Evolutionary conservation across 1,140 invertebrate species (phyloP).

Genomic region (Medauroidea extradentata): DNA sequence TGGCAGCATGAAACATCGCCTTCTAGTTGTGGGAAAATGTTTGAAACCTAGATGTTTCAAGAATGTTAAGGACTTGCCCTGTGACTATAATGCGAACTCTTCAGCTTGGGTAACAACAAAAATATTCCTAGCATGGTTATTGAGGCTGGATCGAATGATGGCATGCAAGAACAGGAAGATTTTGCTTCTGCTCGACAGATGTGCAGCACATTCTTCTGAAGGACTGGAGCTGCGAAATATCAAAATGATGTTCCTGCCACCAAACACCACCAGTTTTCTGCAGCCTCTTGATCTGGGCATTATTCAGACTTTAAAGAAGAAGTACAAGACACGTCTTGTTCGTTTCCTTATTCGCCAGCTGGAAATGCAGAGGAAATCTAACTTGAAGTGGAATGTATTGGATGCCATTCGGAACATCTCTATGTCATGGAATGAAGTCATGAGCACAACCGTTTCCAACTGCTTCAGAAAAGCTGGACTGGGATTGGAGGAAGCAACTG

Average conservation of each 20-base stretch:
- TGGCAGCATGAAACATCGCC: conserved; percentile 25
- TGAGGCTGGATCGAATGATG: conserved; percentile 21
- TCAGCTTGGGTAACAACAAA: conserved; percentile 48
- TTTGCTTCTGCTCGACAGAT: conserved; percentile 25
- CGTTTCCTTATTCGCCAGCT: conserved; percentile 20
- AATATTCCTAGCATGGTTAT: conserved; percentile 32
- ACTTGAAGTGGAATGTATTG: conserved; percentile 14
- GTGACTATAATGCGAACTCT: conserved; percentile 42
- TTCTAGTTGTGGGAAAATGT: conserved; percentile 44
- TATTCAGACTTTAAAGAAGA: background rate
- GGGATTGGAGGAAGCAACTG: conserved; percentile 9
- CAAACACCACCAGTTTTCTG: conserved; percentile 10
- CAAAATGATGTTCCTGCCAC: conserved; percentile 4
- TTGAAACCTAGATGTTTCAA: conserved; percentile 46
- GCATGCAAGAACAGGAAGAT: conserved; percentile 14
- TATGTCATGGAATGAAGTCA: conserved; percentile 25
- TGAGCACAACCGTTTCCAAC: conserved; percentile 15
- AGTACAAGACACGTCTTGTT: conserved; percentile 4
- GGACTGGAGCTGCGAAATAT: conserved; percentile 9
- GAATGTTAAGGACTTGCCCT: conserved; percentile 19
- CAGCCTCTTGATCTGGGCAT: conserved; percentile 10
- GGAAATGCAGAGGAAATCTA: conserved; percentile 15
- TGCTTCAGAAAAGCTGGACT: conserved; percentile 26
- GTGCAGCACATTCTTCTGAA: conserved; percentile 19
- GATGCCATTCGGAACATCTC: conserved; percentile 27